Percentiles rank a stretch among this genome's conserved stretches.
Conservation (phyloP, 1,140 invertebrate species). For the Metopolophium dirhodum region DNA sequence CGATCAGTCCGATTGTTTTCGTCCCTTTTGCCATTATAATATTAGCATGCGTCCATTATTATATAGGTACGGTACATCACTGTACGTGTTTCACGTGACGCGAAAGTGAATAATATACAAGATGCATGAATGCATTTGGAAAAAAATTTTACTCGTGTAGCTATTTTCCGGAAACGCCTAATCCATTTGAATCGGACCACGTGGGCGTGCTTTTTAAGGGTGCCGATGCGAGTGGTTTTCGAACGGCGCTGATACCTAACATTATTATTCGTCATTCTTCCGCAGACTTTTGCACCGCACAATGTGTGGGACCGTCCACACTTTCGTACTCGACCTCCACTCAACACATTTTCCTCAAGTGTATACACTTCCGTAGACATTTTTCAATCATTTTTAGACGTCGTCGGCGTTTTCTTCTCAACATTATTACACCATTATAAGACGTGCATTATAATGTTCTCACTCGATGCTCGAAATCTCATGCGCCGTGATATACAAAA, state of each 20-base stretch:
- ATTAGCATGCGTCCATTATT: neutral
- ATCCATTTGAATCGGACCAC: neutral
- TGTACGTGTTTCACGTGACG: too few relatives aligned
- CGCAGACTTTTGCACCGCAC: neutral
- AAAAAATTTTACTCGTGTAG: neutral
- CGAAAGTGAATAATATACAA: neutral
- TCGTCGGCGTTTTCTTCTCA: neutral
- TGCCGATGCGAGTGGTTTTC: neutral
- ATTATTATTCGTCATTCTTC: neutral
- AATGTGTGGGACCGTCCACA: neutral
- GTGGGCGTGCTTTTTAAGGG: neutral
- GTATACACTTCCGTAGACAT: neutral
- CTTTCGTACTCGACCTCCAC: too few relatives aligned
- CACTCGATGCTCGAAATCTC: neutral
- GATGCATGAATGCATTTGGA: neutral
- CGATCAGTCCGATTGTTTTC: neutral
- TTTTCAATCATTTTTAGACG: slow-evolving; percentile 11
- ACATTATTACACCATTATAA: neutral
- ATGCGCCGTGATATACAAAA: neutral
- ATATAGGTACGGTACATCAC: too few relatives aligned
- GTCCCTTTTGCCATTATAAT: neutral
- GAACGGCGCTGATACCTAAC: neutral
- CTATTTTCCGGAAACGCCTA: neutral
- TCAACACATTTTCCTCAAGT: neutral
- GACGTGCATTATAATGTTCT: neutral